Evolutionary conservation across 2,113 vertebrate genomes (phyloP).

Genomic region (Centrocercus urophasianus): DNA sequence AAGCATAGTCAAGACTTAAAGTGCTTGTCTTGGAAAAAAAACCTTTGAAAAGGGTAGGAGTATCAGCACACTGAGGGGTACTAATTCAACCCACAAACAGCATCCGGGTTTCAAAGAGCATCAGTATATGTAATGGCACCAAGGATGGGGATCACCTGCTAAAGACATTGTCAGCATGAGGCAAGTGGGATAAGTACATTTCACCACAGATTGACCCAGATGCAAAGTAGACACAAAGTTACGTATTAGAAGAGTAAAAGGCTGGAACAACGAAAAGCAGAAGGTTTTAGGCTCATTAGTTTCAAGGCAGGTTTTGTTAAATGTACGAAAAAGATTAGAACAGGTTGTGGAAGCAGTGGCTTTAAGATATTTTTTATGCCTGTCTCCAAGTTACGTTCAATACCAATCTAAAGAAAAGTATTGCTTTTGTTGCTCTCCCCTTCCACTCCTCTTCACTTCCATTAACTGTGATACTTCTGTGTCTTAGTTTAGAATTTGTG

Average conservation of each 20-base stretch:
- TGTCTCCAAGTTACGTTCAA: not conserved
- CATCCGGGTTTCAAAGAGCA: not conserved
- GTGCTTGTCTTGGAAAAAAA: not conserved
- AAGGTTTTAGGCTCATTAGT: not conserved
- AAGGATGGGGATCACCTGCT: not conserved
- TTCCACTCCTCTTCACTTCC: not conserved
- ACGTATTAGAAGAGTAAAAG: not conserved
- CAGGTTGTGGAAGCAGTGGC: not conserved
- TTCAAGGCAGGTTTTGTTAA: not conserved
- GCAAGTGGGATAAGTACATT: not conserved
- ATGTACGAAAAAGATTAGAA: not conserved
- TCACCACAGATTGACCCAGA: not conserved
- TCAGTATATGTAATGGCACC: too few species aligned
- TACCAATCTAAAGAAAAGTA: not conserved
- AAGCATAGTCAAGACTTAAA: not conserved
- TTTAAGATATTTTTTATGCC: not conserved
- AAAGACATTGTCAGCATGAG: not conserved
- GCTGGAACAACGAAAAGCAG: not conserved
- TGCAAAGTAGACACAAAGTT: not conserved
- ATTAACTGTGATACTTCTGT: not conserved
- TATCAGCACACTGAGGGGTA: not conserved
- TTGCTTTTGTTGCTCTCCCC: rapidly evolving
- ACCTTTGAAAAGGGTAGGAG: not conserved
- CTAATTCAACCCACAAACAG: not conserved
- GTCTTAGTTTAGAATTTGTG: not conserved